Conservation (phyloP, 2,797 vertebrate genomes). For the Nyctalus aviator region DNA sequence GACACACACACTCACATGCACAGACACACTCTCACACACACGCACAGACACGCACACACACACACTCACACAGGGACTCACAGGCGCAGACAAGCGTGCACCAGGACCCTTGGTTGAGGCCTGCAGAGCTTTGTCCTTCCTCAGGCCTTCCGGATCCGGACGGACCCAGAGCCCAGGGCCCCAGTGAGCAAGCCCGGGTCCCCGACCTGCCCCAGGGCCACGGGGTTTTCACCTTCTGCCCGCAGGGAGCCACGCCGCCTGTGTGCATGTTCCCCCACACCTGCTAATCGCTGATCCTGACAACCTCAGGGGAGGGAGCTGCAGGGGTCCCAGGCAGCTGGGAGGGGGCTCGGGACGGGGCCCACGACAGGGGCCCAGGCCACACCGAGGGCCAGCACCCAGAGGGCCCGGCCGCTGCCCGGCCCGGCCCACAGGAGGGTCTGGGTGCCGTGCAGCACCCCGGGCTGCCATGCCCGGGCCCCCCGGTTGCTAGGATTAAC, state of each 20-base stretch:
- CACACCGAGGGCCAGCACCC: accelerated
- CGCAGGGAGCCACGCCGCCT: not conserved
- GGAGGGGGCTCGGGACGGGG: not conserved
- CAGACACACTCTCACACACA: no score
- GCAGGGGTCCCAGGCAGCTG: not conserved
- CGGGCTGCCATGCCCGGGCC: not conserved
- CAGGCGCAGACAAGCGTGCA: accelerated
- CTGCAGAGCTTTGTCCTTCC: not conserved
- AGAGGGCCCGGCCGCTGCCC: accelerated
- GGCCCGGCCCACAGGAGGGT: not conserved
- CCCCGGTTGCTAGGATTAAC: conserved; percentile 78
- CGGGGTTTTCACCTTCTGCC: not conserved
- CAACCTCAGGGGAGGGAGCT: not conserved
- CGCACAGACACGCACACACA: not conserved
- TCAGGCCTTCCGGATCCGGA: accelerated
- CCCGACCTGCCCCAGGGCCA: not conserved
- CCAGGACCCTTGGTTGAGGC: not conserved
- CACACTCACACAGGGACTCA: no score
- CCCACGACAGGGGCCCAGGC: accelerated
- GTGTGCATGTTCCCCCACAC: not conserved
- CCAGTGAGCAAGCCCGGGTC: not conserved
- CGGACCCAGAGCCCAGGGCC: not conserved
- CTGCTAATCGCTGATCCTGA: conserved; percentile 60
- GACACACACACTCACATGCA: accelerated
- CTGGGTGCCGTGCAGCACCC: accelerated